Evolutionary conservation across 2,888 invertebrate species (phyloP).

Genomic region (Acanthosepion pharaonis): DNA sequence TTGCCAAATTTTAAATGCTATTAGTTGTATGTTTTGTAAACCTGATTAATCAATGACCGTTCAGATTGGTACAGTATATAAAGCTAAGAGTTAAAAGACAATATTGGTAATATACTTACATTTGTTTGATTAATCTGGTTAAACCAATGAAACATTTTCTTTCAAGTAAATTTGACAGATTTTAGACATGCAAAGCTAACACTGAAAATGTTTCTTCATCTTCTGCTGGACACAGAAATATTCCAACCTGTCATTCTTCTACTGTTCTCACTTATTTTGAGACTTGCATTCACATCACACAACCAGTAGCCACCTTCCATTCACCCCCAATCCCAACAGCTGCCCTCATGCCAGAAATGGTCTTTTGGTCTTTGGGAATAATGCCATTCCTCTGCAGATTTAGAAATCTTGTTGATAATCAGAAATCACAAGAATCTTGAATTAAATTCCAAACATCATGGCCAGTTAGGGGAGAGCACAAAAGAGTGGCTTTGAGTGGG

Average conservation of each 20-base stretch:
- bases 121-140: neutral
- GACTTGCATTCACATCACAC: neutral
- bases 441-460: neutral
- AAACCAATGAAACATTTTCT: neutral
- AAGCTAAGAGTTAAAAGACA: neutral
- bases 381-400: conserved; percentile 11
- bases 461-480: conserved; percentile 33
- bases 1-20: too few species aligned
- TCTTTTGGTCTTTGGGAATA: conserved; percentile 22
- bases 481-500: conserved; percentile 18
- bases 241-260: neutral
- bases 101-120: neutral
- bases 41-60: neutral
- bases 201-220: neutral
- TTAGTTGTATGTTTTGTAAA: too few species aligned
- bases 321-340: neutral
- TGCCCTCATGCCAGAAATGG: neutral
- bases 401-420: neutral
- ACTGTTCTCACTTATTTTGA: neutral
- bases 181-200: neutral
- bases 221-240: neutral
- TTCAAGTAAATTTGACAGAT: neutral
- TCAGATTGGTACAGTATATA: neutral
- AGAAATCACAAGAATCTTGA: conserved; percentile 33
- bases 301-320: neutral